Evolutionary conservation across 64 coral and sea anemone genomes (phyloP).

Genomic region (Actinia equina): DNA sequence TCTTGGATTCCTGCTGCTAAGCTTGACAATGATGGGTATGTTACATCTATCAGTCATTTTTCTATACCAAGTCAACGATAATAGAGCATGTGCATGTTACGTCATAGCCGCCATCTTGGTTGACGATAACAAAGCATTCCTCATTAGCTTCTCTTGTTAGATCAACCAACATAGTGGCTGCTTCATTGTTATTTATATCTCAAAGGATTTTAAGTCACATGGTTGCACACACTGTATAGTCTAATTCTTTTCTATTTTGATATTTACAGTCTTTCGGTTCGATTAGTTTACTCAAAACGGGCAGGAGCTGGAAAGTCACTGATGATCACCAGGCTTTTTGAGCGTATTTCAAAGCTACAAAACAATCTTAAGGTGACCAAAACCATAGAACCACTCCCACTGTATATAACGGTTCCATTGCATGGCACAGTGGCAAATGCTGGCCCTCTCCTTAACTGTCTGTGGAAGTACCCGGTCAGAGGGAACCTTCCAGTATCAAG

Average conservation of each 20-base stretch:
- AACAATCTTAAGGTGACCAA: conserved; percentile 47
- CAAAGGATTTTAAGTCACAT: no score
- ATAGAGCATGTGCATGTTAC: no score
- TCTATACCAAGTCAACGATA: not conserved
- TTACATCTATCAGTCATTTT: not conserved
- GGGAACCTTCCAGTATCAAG: conserved; percentile 77
- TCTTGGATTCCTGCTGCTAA: conserved; percentile 62
- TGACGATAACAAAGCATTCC: no score
- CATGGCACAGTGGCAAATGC: conserved; percentile 75
- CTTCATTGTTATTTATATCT: no score
- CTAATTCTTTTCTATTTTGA: not conserved
- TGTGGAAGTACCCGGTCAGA: conserved; percentile 50
- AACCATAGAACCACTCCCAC: not conserved
- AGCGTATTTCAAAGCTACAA: conserved; percentile 43
- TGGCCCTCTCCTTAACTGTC: conserved; percentile 34
- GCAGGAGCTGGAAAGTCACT: conserved; percentile 71
- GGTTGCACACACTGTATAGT: not conserved
- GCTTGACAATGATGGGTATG: conserved; percentile 68
- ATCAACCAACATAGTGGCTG: no score
- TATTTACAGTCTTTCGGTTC: conserved; percentile 55
- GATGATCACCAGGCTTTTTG: conserved; percentile 51
- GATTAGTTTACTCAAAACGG: conserved; percentile 61
- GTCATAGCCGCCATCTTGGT: no score
- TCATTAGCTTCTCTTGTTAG: no score
- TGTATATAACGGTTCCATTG: conserved; percentile 66